Conservation (phyloP, 1,140 invertebrate species). For the Hyphantria cunea region DNA sequence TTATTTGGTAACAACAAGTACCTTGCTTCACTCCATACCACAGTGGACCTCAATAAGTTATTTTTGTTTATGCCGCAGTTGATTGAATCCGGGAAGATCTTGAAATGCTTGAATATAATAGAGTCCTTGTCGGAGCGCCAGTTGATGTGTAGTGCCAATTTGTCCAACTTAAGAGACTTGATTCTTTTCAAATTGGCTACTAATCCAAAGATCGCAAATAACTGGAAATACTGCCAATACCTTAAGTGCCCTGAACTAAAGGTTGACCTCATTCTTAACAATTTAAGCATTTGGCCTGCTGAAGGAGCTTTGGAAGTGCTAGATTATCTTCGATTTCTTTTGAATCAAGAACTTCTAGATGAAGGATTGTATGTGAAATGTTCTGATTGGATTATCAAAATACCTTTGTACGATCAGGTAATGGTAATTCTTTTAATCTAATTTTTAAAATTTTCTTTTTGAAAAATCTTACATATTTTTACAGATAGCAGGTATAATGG, state of each 20-base stretch:
- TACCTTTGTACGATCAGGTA: constrained; percentile 78
- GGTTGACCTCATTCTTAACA: constrained; percentile 66
- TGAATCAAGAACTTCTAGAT: constrained; percentile 55
- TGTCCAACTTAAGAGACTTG: constrained; percentile 70
- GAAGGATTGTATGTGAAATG: constrained; percentile 68
- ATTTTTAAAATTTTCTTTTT: background rate
- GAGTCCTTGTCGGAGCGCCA: constrained; percentile 72
- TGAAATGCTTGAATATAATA: constrained; percentile 71
- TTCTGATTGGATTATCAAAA: constrained; percentile 71
- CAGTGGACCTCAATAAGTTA: constrained; percentile 69
- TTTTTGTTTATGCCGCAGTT: constrained; percentile 64
- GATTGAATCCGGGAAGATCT: constrained; percentile 64
- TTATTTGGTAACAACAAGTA: constrained; percentile 73
- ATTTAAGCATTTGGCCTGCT: constrained; percentile 69
- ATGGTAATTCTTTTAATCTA: background rate
- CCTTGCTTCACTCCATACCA: constrained; percentile 73
- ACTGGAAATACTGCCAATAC: constrained; percentile 76
- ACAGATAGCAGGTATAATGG: constrained; percentile 69
- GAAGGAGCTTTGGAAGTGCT: constrained; percentile 74
- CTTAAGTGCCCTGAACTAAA: constrained; percentile 71
- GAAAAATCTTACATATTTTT: background rate
- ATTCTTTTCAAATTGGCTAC: constrained; percentile 75
- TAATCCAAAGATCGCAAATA: constrained; percentile 58
- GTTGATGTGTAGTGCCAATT: constrained; percentile 59
- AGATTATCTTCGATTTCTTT: constrained; percentile 67